Evolutionary conservation across 2,888 invertebrate genomes (phyloP).

Genomic region (Eristalis arbustorum): DNA sequence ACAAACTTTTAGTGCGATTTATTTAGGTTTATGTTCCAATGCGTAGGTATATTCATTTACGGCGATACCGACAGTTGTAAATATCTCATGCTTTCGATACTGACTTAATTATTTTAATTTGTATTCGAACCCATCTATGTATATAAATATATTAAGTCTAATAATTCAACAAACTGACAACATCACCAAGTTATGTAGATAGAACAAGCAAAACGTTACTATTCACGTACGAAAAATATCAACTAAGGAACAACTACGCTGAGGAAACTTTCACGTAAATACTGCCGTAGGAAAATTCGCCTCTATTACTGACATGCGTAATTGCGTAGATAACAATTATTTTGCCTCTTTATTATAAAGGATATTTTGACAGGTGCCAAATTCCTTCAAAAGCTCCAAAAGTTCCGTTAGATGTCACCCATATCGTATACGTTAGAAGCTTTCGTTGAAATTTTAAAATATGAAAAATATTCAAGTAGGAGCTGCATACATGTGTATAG

Average conservation of each 20-base stretch:
- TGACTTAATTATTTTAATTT: neutral
- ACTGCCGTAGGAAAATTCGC: conserved; percentile 32
- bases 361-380: conserved; percentile 52
- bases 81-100: neutral
- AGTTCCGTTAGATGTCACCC: conserved; percentile 4
- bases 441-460: neutral
- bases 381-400: conserved; percentile 20
- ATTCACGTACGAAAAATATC: conserved; percentile 43
- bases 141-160: conserved; percentile 2
- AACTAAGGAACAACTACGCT: conserved; percentile 48
- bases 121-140: neutral
- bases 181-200: conserved; percentile 4
- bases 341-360: conserved; percentile 16
- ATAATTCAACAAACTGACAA: conserved; percentile 22
- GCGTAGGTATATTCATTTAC: neutral
- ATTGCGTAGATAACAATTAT: conserved; percentile 32
- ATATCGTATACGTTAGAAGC: neutral
- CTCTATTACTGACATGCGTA: conserved; percentile 48
- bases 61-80: neutral
- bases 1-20: conserved; percentile 7
- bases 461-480: too few relatives aligned
- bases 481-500: too few relatives aligned
- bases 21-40: neutral
- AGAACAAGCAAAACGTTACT: conserved; percentile 2
- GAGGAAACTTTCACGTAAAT: conserved; percentile 32